Evolutionary conservation across 2,888 invertebrate species (phyloP).

Genomic region (Cheilosia pagana): DNA sequence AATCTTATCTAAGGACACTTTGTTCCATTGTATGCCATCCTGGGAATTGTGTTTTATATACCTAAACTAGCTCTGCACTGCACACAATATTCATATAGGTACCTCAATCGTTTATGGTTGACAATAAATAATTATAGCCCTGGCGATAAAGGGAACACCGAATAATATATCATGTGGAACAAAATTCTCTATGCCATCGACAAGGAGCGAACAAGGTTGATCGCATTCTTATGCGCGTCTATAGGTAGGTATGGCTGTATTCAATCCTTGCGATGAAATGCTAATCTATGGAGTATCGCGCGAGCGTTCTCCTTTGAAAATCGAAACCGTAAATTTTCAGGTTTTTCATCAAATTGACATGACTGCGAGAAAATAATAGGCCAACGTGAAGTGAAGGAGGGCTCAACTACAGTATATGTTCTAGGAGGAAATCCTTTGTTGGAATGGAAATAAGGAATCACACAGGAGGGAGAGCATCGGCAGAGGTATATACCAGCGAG

Average conservation of each 20-base stretch:
- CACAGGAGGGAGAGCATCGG: conserved; percentile 49
- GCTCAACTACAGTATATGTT: not conserved
- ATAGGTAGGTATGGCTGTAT: conserved; percentile 7
- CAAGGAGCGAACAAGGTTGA: conserved; percentile 69
- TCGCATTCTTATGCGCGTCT: conserved; percentile 37
- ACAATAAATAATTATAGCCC: conserved; percentile 74
- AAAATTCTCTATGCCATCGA: conserved; percentile 56
- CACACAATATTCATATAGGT: conserved; percentile 2
- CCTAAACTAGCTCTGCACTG: conserved; percentile 35
- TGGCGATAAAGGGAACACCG: conserved; percentile 50
- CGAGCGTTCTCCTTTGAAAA: conserved; percentile 65
- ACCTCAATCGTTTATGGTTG: conserved; percentile 72
- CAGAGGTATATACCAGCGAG: conserved; percentile 13
- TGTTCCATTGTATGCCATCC: conserved; percentile 49
- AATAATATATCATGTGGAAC: conserved; percentile 74
- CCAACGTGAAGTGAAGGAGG: not conserved
- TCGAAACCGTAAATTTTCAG: conserved; percentile 72
- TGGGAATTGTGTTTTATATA: conserved; percentile 65
- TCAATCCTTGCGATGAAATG: conserved; percentile 68
- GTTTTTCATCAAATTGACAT: conserved; percentile 55
- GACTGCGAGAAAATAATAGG: conserved; percentile 6
- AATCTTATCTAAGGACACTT: conserved; percentile 67
- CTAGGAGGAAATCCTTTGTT: conserved; percentile 61
- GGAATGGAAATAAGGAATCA: conserved; percentile 59
- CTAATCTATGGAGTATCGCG: conserved; percentile 62